A percentile compares a stretch with the other conserved stretches of the same genome.
Conservation (phyloP, 2,113 vertebrate species). For the Plecturocebus donacophilus region DNA sequence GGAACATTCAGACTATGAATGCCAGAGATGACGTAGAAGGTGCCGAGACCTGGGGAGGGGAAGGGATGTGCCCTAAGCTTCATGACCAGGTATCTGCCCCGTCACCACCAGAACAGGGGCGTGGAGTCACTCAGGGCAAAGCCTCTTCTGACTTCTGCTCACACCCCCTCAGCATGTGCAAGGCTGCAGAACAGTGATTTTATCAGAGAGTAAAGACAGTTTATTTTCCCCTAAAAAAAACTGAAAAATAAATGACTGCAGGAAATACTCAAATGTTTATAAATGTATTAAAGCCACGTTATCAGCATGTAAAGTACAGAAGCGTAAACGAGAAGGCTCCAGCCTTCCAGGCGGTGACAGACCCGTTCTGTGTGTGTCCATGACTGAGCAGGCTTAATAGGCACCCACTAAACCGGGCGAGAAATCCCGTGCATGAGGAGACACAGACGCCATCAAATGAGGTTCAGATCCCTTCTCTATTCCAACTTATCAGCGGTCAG, state of each 20-base stretch:
- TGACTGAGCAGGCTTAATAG: fast-evolving
- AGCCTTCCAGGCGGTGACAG: fast-evolving
- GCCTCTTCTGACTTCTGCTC: background rate
- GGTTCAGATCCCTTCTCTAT: background rate
- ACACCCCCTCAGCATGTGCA: fast-evolving
- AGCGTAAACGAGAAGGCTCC: background rate
- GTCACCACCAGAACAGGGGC: background rate
- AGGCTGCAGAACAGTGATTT: background rate
- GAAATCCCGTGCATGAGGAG: fast-evolving
- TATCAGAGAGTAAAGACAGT: slow-evolving; percentile 13
- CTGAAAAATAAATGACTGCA: slow-evolving; percentile 48
- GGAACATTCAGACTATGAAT: background rate
- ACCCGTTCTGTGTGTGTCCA: fast-evolving
- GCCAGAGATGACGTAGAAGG: background rate
- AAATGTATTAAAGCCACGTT: background rate
- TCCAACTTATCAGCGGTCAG: background rate
- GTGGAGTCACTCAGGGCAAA: fast-evolving
- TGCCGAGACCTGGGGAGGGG: background rate
- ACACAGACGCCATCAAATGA: background rate
- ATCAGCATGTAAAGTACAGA: background rate
- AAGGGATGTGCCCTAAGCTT: background rate
- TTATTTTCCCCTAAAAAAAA: slow-evolving; percentile 58
- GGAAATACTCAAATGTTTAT: slow-evolving; percentile 37
- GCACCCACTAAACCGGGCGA: background rate
- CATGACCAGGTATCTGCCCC: background rate